Conservation (phyloP, 2,113 vertebrate genomes). For the Triplophysa siluroides region DNA sequence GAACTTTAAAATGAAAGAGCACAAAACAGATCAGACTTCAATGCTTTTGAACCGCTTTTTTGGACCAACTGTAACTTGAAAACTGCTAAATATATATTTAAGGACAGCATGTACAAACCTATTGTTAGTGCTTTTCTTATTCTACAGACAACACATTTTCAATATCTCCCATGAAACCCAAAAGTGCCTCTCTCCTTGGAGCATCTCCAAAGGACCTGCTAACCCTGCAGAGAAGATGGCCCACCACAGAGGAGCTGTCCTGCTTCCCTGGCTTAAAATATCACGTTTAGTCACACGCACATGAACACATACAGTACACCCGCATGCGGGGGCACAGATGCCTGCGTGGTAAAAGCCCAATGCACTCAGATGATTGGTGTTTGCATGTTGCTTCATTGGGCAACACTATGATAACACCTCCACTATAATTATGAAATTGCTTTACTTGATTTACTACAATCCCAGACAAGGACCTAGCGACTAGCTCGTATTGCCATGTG, state of each 20-base stretch:
- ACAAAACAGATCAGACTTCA: too few species aligned
- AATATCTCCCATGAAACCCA: constrained; percentile 15
- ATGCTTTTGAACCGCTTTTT: too few species aligned
- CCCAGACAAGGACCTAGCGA: not conserved
- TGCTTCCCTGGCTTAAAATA: constrained; percentile 60
- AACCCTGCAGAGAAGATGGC: constrained; percentile 51
- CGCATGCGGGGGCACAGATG: constrained; percentile 18
- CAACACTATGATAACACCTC: constrained; percentile 20
- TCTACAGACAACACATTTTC: constrained; percentile 16
- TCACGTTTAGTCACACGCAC: constrained; percentile 20
- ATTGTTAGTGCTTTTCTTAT: constrained; percentile 3
- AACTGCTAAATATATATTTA: too few species aligned
- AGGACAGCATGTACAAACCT: not conserved
- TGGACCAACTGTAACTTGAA: too few species aligned
- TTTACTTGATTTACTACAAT: not conserved
- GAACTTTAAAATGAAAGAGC: too few species aligned
- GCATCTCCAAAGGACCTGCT: constrained; percentile 44
- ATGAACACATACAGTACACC: constrained; percentile 22
- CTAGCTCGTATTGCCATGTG: not conserved
- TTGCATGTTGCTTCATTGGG: not conserved
- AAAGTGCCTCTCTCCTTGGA: constrained; percentile 40
- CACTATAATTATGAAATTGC: constrained; percentile 16
- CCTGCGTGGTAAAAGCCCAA: not conserved
- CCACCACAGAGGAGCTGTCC: constrained; percentile 58
- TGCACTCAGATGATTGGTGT: constrained; percentile 29